Conservation (phyloP, 2,113 vertebrate species). For the Chrysochloris asiatica region DNA sequence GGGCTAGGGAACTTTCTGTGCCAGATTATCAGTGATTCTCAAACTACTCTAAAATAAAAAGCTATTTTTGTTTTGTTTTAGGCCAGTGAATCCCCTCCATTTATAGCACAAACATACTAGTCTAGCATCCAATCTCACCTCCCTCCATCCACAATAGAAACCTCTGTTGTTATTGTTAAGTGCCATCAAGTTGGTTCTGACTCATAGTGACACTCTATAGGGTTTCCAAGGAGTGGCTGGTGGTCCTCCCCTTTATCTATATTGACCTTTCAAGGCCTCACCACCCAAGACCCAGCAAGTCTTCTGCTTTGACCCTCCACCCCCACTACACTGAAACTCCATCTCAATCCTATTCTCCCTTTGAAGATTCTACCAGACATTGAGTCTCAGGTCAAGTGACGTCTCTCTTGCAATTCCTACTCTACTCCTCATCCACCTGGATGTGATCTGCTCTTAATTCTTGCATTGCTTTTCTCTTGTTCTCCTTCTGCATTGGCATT, state of each 20-base stretch:
- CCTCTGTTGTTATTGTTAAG: too few species aligned
- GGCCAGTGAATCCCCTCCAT: not conserved
- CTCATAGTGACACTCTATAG: too few species aligned
- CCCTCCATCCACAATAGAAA: too few species aligned
- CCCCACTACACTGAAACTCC: accelerated
- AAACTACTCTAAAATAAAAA: slow-evolving; percentile 5
- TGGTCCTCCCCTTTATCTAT: too few species aligned
- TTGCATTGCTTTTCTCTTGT: not conserved
- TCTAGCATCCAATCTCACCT: too few species aligned
- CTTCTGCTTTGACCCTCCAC: too few species aligned
- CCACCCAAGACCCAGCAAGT: too few species aligned
- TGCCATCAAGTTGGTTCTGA: too few species aligned
- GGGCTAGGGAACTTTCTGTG: not conserved
- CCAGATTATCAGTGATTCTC: not conserved
- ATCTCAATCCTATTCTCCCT: not conserved
- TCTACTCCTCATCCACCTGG: not conserved
- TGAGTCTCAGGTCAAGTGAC: not conserved
- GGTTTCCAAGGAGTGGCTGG: too few species aligned
- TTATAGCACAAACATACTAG: too few species aligned
- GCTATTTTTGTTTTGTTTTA: not conserved
- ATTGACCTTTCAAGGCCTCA: too few species aligned
- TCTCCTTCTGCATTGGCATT: not conserved
- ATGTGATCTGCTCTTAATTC: too few species aligned
- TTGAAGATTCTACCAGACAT: not conserved
- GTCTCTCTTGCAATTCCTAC: not conserved